Evolutionary conservation across 2,797 vertebrate species (phyloP).

Genomic region (Tiaroga cobitis): DNA sequence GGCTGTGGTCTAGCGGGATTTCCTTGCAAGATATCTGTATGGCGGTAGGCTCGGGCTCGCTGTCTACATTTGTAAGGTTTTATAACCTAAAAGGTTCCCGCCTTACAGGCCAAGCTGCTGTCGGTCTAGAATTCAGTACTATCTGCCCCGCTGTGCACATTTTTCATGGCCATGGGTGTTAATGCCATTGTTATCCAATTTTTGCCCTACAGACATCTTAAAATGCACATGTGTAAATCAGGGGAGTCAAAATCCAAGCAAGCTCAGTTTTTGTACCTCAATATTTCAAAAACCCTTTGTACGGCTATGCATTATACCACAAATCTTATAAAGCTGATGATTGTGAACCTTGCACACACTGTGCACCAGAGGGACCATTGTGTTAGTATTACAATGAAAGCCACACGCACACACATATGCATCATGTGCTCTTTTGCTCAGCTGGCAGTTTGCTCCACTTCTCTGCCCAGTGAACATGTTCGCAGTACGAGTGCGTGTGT

Average conservation of each 20-base stretch:
- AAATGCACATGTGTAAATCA: neutral
- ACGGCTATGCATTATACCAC: neutral
- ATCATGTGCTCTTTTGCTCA: slow-evolving; percentile 50
- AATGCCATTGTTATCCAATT: neutral
- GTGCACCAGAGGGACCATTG: slow-evolving; percentile 58
- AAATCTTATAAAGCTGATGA: slow-evolving; percentile 6
- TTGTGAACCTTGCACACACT: slow-evolving; percentile 55
- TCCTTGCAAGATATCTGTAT: too few species aligned
- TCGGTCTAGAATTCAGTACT: too few species aligned
- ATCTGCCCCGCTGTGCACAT: too few species aligned
- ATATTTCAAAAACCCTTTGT: neutral
- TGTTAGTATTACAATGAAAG: slow-evolving; percentile 51
- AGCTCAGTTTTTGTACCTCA: neutral
- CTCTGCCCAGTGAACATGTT: slow-evolving; percentile 54
- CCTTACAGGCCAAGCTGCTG: too few species aligned
- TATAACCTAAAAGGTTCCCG: too few species aligned
- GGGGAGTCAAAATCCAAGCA: neutral
- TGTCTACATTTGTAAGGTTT: too few species aligned
- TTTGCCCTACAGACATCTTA: neutral
- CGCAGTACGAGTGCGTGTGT: slow-evolving; percentile 18
- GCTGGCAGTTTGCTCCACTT: slow-evolving; percentile 45
- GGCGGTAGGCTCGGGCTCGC: too few species aligned
- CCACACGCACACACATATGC: slow-evolving; percentile 13
- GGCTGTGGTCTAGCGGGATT: too few species aligned
- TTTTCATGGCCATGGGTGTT: neutral